These are phyloP conservation scores for Fabriciana adippe DNA, from an alignment of 2,888 invertebrate genomes.

Conservation along the genomic window DNA sequence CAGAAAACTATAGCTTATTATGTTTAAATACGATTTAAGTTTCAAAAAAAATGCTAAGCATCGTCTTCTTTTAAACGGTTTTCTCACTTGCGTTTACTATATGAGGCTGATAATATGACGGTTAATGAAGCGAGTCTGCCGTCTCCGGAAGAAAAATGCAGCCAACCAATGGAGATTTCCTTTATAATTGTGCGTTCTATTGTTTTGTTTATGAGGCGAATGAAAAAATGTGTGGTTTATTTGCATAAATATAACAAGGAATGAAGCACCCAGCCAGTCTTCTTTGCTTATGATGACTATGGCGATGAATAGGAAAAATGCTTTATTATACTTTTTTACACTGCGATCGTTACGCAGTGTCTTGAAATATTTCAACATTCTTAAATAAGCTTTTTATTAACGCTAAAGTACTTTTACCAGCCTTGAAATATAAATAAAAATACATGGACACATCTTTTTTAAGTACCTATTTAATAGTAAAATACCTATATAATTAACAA, in stretches of 20 bases:
- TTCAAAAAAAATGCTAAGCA: too few relatives aligned
- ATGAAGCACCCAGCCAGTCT: conserved; percentile 28
- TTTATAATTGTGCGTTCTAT: conserved; percentile 17
- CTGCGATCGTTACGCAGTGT: too few relatives aligned
- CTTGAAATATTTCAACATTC: too few relatives aligned
- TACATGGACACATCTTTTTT: too few relatives aligned
- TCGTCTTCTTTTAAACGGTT: too few relatives aligned
- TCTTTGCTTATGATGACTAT: conserved; percentile 20
- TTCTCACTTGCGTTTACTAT: too few relatives aligned
- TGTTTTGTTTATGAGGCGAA: conserved; percentile 5
- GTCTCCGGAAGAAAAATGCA: conserved; percentile 5
- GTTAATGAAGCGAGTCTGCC: conserved; percentile 11
- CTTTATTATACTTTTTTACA: neutral
- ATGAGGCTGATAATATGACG: neutral
- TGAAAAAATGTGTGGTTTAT: conserved; percentile 14
- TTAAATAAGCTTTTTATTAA: too few relatives aligned
- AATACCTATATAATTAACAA: too few relatives aligned
- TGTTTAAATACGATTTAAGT: conserved; percentile 6
- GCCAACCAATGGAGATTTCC: conserved; percentile 9
- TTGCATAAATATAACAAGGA: conserved; percentile 22
- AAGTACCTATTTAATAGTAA: too few relatives aligned
- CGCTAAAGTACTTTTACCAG: too few relatives aligned
- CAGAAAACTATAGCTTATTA: neutral
- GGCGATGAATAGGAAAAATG: conserved; percentile 20
- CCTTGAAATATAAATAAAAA: too few relatives aligned